Conservation (phyloP, 2,888 invertebrate species). For the Drosophila sordidula region DNA sequence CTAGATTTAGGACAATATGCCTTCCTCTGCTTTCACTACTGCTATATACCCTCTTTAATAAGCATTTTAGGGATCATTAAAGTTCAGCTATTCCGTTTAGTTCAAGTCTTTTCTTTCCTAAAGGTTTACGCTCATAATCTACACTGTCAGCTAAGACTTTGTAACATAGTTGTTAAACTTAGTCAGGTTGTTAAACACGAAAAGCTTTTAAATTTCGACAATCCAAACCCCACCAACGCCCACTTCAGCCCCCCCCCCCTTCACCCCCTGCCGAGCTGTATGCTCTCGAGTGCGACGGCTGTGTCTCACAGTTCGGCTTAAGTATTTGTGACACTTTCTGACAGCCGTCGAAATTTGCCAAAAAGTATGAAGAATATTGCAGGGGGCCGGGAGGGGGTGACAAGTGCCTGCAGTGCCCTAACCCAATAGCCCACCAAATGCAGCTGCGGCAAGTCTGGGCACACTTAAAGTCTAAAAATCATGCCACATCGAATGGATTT, state of each 20-base stretch:
- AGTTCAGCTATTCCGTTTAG: background rate
- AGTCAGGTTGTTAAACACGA: conserved; percentile 27
- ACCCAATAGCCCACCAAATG: conserved; percentile 23
- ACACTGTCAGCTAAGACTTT: background rate
- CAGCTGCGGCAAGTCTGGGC: conserved; percentile 9
- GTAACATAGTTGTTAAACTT: conserved; percentile 22
- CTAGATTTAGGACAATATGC: no score
- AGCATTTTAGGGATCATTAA: background rate
- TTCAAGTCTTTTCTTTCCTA: background rate
- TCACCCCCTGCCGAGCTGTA: conserved; percentile 3
- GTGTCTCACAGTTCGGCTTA: conserved; percentile 35
- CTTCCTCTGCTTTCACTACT: no score
- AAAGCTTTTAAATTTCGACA: conserved; percentile 20
- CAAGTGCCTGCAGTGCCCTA: conserved; percentile 16
- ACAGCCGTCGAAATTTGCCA: conserved; percentile 56
- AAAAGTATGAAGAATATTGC: conserved; percentile 51
- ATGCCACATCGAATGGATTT: conserved; percentile 59
- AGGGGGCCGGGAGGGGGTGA: conserved; percentile 8
- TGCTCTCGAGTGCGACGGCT: conserved; percentile 31
- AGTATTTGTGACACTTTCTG: conserved; percentile 73
- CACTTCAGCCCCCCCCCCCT: conserved; percentile 2
- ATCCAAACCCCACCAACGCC: background rate
- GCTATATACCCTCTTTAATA: no score
- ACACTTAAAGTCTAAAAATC: conserved; percentile 19
- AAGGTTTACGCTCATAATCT: conserved; percentile 5